Percentiles rank a stretch among this genome's conserved stretches.
These are phyloP conservation scores for Hycleus phaleratus DNA, from an alignment of 1,140 invertebrate genomes.

Conservation along the genomic window DNA sequence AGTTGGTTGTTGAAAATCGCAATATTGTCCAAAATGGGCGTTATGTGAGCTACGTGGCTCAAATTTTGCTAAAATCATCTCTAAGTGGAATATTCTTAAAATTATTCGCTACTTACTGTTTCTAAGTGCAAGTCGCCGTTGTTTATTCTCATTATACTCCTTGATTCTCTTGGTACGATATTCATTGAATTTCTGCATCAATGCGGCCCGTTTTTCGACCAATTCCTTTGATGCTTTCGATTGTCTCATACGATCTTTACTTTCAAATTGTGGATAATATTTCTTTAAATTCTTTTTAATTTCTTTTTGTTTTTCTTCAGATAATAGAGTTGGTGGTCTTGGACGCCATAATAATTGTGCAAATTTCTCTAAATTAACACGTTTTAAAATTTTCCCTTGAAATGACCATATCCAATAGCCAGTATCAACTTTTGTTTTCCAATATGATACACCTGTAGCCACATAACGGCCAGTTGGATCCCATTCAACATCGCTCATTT, in stretches of 20 bases:
- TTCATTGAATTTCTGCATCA: constrained; percentile 83
- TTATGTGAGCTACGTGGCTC: background rate
- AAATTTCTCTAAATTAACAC: constrained; percentile 84
- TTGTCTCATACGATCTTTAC: constrained; percentile 87
- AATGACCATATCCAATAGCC: constrained; percentile 97
- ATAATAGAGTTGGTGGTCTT: constrained; percentile 77
- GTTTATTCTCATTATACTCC: constrained; percentile 70
- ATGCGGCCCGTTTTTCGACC: constrained; percentile 83
- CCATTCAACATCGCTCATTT: constrained; percentile 96
- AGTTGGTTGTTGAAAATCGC: too few relatives aligned
- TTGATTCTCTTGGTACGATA: constrained; percentile 66
- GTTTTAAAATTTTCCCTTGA: constrained; percentile 64
- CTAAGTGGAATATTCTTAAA: background rate
- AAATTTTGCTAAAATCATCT: background rate
- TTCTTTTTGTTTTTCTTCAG: constrained; percentile 77
- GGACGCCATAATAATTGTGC: constrained; percentile 96
- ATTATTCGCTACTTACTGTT: constrained; percentile 58
- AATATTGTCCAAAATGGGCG: too few relatives aligned
- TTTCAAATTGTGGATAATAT: constrained; percentile 92
- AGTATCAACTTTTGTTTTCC: constrained; percentile 95
- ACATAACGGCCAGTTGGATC: constrained; percentile 98
- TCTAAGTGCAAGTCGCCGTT: constrained; percentile 73
- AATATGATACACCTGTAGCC: constrained; percentile 87
- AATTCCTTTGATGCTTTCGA: constrained; percentile 95
- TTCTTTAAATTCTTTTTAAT: constrained; percentile 98